Base-by-base conservation (phyloP, 2,888 invertebrate species). In the Ectobius pallidus region DNA sequence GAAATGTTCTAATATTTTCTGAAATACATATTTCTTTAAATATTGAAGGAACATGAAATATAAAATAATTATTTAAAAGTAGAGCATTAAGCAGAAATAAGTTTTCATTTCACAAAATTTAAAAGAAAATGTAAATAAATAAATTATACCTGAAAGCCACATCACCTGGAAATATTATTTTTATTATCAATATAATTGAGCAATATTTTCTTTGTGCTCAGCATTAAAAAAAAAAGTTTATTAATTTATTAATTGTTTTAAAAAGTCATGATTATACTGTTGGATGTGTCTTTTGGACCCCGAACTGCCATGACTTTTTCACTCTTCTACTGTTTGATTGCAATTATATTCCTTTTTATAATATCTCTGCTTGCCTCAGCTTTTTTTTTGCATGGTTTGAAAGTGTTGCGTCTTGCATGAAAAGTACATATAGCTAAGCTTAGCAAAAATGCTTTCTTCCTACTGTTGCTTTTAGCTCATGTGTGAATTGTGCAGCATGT, bases 221-320 rank as follows among this genome's bases (percentile, higher is more conserved):
- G 30, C 2, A 46, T 46, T 20, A 18, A 44, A 65, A n/a, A n/a
- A n/a, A n/a, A n/a, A n/a, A n/a, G n/a, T 44, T 65, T 62, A 7
- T 65, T 65, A 18, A 65, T 46, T 65, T 65, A 18, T 11, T 14
- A n/a, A 44, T 65, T 65, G 20, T 44, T 65, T 65, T 46, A 46
- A 65, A 16, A 63, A n/a, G 34, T 44, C 44, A 65, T 46, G 46
- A 46, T 65, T 22, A 65, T 65, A 46, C 44, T 65, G 65, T 65
- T 65, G 63, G 63, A 42, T 63, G 49, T 70, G 25, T 63, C 22
- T 42, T 16, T 63, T 55, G 69, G 69, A 62, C 69, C 73, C 69
- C 73, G 73, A 73, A 73, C 69, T 70, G 69, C 61, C 42, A 69
- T 69, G 69, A 73, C 69, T 73, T 73, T 69, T 73, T 69, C 69